Evolutionary conservation across 2,113 vertebrate genomes (phyloP).

Genomic region (Talpa occidentalis): DNA sequence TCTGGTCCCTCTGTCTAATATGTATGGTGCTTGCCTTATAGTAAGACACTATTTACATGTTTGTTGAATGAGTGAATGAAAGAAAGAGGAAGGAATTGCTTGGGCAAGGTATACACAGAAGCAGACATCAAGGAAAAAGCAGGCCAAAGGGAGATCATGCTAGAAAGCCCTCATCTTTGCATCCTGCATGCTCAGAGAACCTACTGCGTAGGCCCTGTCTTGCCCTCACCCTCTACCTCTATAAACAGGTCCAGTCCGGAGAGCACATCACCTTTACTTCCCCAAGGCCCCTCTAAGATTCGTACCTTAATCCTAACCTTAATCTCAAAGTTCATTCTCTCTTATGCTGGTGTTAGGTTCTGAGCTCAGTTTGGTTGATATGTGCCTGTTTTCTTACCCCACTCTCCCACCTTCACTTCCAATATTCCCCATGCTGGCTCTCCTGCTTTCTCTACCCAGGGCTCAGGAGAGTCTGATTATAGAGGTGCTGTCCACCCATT

Average conservation of each 20-base stretch:
- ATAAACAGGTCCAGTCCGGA: background rate
- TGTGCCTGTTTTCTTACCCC: background rate
- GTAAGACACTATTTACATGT: background rate
- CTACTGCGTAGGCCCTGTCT: background rate
- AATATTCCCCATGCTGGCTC: background rate
- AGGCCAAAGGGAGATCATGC: background rate
- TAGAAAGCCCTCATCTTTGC: conserved; percentile 2
- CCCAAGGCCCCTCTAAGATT: background rate
- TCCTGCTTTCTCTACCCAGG: background rate
- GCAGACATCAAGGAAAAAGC: conserved; percentile 10
- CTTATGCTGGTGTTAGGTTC: background rate
- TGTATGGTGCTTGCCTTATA: background rate
- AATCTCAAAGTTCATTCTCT: background rate
- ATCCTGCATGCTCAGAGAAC: background rate
- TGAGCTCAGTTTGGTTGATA: background rate
- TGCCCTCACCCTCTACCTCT: background rate
- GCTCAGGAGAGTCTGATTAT: background rate
- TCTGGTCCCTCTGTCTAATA: background rate
- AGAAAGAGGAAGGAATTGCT: background rate
- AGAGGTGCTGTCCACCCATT: background rate
- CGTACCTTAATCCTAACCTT: background rate
- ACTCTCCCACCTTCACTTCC: background rate
- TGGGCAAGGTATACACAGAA: background rate
- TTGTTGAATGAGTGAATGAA: background rate
- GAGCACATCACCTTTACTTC: background rate